A percentile compares a stretch with the other conserved stretches of the same genome.
Conservation (phyloP, 2,113 vertebrate species). For the Rhynchomys soricoides region DNA sequence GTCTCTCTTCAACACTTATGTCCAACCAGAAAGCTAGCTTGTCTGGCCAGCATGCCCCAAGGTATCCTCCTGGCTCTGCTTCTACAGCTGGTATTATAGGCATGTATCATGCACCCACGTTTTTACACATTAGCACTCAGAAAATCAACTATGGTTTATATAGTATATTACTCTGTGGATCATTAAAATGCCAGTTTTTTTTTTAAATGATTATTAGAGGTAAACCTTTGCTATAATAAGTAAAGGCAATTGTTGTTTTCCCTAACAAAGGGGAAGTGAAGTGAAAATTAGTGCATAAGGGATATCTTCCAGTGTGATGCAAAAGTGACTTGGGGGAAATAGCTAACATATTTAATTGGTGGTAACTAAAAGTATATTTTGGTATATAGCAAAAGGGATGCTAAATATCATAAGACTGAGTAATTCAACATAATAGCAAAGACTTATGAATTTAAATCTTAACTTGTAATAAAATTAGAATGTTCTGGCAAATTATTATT, state of each 20-base stretch:
- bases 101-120: not conserved
- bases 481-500: constrained; percentile 1
- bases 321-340: not conserved
- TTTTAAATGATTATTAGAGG: constrained; percentile 55
- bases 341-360: constrained; percentile 53
- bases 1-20: not conserved
- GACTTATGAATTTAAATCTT: constrained; percentile 19
- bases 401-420: not conserved
- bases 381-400: not conserved
- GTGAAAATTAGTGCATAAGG: constrained; percentile 23
- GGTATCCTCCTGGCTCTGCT: not conserved
- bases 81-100: not conserved
- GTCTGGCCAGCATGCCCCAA: not conserved
- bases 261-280: constrained; percentile 57
- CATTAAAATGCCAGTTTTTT: constrained; percentile 40
- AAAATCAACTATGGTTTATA: not conserved
- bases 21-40: not conserved
- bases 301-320: constrained; percentile 31
- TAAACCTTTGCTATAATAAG: constrained; percentile 36
- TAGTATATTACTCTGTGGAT: constrained; percentile 17
- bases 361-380: constrained; percentile 45
- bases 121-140: not conserved
- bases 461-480: constrained; percentile 46
- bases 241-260: constrained; percentile 49
- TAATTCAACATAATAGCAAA: constrained; percentile 22